These are phyloP conservation scores for Phyllotreta striolata DNA, from an alignment of 2,888 invertebrate genomes.

Conservation along the genomic window DNA sequence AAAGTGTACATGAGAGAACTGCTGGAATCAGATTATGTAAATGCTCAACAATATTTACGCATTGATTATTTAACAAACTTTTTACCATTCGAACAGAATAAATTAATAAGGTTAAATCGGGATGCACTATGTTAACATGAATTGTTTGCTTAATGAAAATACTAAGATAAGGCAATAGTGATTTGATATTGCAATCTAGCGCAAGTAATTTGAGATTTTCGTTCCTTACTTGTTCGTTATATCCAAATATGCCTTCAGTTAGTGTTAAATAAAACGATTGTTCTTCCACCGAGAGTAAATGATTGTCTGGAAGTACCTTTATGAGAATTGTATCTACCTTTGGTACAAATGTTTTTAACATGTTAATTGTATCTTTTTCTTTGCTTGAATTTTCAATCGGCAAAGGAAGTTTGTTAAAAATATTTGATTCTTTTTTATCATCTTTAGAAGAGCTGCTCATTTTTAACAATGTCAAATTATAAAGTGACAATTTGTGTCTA, in stretches of 20 bases:
- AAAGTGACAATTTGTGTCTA: neutral
- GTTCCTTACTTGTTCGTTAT: constrained; percentile 51
- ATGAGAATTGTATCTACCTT: constrained; percentile 50
- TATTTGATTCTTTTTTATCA: neutral
- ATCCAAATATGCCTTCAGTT: constrained; percentile 53
- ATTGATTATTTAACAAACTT: constrained; percentile 48
- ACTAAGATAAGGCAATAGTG: constrained; percentile 49
- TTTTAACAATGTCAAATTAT: constrained; percentile 10
- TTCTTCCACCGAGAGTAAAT: constrained; percentile 50
- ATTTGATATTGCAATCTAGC: constrained; percentile 47
- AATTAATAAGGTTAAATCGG: constrained; percentile 52
- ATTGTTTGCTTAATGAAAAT: constrained; percentile 51
- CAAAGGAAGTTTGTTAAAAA: neutral
- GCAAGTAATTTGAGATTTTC: constrained; percentile 47
- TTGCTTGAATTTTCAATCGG: neutral
- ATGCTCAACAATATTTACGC: constrained; percentile 45
- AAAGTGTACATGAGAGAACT: constrained; percentile 49
- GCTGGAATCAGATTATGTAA: constrained; percentile 51
- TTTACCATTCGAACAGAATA: constrained; percentile 52
- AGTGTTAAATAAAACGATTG: constrained; percentile 51
- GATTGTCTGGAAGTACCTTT: constrained; percentile 48
- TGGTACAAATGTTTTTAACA: constrained; percentile 37
- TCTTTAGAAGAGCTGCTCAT: constrained; percentile 5
- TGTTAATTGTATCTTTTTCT: neutral
- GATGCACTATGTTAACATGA: constrained; percentile 48